A percentile compares a stretch with the other conserved stretches of the same genome.
These are phyloP conservation scores for Chloroclysta siterata DNA, from an alignment of 2,888 invertebrate species.

Conservation along the genomic window DNA sequence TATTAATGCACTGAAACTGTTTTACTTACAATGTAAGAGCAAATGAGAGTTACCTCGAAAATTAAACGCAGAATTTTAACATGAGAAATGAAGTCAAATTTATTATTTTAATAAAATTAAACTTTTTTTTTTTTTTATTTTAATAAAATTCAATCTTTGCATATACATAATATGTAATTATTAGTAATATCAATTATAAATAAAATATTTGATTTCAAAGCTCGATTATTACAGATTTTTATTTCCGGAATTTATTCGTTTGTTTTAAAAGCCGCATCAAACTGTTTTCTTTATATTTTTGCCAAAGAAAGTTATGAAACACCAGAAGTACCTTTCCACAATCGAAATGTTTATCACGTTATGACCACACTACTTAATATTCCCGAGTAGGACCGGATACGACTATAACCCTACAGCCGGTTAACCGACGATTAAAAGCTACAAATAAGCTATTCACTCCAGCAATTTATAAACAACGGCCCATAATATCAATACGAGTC, in stretches of 20 bases:
- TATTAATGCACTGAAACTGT: constrained; percentile 21
- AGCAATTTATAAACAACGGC: constrained; percentile 63
- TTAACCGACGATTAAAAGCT: constrained; percentile 58
- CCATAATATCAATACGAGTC: constrained; percentile 55
- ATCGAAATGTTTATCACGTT: constrained; percentile 53
- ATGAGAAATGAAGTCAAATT: background rate
- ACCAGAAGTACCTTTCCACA: constrained; percentile 25
- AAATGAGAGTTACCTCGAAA: constrained; percentile 1
- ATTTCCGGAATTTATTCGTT: no score
- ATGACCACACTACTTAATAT: constrained; percentile 52
- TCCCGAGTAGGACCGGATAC: constrained; percentile 64
- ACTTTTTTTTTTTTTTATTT: background rate
- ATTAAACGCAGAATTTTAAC: background rate
- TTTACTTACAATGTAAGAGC: constrained; percentile 5
- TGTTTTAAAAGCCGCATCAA: no score
- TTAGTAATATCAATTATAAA: no score
- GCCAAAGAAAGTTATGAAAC: no score
- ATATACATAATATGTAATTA: no score
- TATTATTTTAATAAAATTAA: background rate
- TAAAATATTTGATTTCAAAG: no score
- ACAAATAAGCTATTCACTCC: constrained; percentile 66
- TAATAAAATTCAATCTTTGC: background rate
- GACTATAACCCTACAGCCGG: constrained; percentile 53
- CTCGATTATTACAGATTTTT: no score
- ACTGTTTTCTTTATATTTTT: no score